These are phyloP conservation scores for Carapus acus DNA, from an alignment of 2,797 vertebrate species.

Conservation along the genomic window DNA sequence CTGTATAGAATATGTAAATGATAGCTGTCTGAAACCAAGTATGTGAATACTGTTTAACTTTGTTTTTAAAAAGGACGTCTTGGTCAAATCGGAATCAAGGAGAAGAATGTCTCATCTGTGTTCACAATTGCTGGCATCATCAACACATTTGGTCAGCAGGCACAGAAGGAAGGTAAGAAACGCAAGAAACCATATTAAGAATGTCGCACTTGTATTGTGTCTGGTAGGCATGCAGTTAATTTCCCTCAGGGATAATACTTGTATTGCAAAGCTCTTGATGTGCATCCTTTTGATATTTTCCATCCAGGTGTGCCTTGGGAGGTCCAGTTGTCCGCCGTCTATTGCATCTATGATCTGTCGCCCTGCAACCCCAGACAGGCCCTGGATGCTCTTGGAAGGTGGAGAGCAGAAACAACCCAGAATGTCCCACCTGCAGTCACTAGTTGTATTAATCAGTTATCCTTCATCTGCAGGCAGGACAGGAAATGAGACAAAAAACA, in stretches of 20 bases:
- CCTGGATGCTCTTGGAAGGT: constrained; percentile 74
- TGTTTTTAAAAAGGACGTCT: constrained; percentile 74
- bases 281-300: not conserved
- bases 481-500: constrained; percentile 38
- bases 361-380: constrained; percentile 82
- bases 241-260: not conserved
- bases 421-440: constrained; percentile 75
- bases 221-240: not conserved
- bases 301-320: constrained; percentile 84
- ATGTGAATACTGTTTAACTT: constrained; percentile 1
- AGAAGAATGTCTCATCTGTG: constrained; percentile 77
- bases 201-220: not conserved
- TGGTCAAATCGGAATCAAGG: constrained; percentile 85
- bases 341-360: constrained; percentile 85
- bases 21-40: not conserved
- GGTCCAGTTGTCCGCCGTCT: constrained; percentile 87
- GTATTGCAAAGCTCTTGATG: not conserved
- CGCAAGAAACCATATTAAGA: not conserved
- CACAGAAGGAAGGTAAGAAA: constrained; percentile 84
- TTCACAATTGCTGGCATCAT: constrained; percentile 82
- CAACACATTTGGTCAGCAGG: constrained; percentile 82
- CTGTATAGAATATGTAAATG: not conserved
- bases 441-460: constrained; percentile 78
- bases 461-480: constrained; percentile 68
- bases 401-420: constrained; percentile 70